Conservation (phyloP, 2,888 invertebrate species). For the Caenorhabditis sp. region DNA sequence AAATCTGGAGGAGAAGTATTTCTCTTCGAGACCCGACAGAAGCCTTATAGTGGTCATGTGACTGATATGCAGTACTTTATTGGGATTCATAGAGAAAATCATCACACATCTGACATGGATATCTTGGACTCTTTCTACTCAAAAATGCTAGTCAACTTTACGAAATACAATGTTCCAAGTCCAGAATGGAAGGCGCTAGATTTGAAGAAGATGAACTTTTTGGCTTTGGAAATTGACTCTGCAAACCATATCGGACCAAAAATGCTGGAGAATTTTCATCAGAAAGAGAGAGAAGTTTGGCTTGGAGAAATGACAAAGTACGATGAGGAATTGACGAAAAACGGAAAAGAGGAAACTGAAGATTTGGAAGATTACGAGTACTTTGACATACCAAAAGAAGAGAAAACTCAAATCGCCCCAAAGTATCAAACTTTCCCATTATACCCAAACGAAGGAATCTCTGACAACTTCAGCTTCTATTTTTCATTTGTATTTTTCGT, state of each 20-base stretch:
- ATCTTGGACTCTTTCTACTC: slow-evolving; percentile 58
- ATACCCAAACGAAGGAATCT: too few relatives aligned
- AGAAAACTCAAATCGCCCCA: too few relatives aligned
- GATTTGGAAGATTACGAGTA: neutral
- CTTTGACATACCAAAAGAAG: neutral
- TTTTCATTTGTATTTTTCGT: too few relatives aligned
- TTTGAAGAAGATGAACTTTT: slow-evolving; percentile 36
- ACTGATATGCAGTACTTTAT: slow-evolving; percentile 63
- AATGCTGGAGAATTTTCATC: slow-evolving; percentile 40
- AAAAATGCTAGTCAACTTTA: slow-evolving; percentile 50
- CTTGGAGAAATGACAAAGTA: slow-evolving; percentile 29
- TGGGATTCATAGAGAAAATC: slow-evolving; percentile 47
- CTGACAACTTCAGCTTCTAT: too few relatives aligned
- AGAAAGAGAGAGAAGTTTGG: slow-evolving; percentile 33
- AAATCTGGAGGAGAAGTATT: slow-evolving; percentile 32
- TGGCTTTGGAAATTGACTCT: slow-evolving; percentile 36
- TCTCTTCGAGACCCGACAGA: slow-evolving; percentile 38
- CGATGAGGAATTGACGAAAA: slow-evolving; percentile 8
- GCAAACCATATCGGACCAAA: slow-evolving; percentile 8
- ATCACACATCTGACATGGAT: slow-evolving; percentile 33
- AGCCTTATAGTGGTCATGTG: slow-evolving; percentile 46
- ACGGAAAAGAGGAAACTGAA: neutral
- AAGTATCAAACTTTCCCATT: too few relatives aligned
- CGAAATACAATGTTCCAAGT: slow-evolving; percentile 19
- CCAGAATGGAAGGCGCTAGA: slow-evolving; percentile 46